A percentile compares a stretch with the other conserved stretches of the same genome.
phyloP scores from a whole-genome alignment of 1,140 invertebrate species.

The Drosophila orena region DNA sequence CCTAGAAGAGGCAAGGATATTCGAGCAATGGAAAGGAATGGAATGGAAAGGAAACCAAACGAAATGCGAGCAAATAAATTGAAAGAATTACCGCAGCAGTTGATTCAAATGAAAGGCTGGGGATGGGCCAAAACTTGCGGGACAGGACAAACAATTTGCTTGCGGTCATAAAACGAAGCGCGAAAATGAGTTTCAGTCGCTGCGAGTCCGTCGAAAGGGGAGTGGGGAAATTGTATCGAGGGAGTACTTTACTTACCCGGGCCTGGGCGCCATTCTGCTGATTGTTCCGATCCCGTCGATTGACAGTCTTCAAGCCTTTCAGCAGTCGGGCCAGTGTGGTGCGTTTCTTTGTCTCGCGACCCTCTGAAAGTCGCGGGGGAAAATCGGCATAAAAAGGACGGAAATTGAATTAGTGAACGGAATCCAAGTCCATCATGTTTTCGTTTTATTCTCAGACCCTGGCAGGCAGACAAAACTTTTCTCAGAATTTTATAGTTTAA shows the following conservation, averaged over 20 bases:
- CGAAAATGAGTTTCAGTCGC: conserved; percentile 67
- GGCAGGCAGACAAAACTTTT: conserved; percentile 6
- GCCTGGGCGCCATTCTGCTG: conserved; percentile 82
- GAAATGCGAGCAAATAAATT: conserved; percentile 76
- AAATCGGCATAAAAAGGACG: conserved; percentile 1
- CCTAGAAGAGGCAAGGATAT: conserved; percentile 25
- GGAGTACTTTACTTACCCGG: conserved; percentile 81
- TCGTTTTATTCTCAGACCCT: conserved; percentile 11
- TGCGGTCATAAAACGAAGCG: conserved; percentile 80
- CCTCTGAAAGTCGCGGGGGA: conserved; percentile 53
- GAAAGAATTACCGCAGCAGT: conserved; percentile 83
- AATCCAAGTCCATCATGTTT: conserved; percentile 31
- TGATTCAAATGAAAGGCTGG: conserved; percentile 78
- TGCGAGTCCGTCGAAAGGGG: no score
- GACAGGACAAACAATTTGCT: conserved; percentile 80
- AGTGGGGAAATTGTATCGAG: neutral
- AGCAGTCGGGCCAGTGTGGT: conserved; percentile 83
- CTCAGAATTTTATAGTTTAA: neutral
- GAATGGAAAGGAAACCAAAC: conserved; percentile 46
- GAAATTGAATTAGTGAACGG: conserved; percentile 56
- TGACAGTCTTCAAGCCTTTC: conserved; percentile 85
- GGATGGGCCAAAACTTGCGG: conserved; percentile 24
- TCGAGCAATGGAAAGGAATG: conserved; percentile 2
- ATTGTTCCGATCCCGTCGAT: conserved; percentile 85
- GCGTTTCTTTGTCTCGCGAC: conserved; percentile 84